A percentile compares a stretch with the other conserved stretches of the same genome.
These are phyloP conservation scores for Spea hammondii DNA, from an alignment of 2,797 vertebrate genomes.

Conservation along the genomic window DNA sequence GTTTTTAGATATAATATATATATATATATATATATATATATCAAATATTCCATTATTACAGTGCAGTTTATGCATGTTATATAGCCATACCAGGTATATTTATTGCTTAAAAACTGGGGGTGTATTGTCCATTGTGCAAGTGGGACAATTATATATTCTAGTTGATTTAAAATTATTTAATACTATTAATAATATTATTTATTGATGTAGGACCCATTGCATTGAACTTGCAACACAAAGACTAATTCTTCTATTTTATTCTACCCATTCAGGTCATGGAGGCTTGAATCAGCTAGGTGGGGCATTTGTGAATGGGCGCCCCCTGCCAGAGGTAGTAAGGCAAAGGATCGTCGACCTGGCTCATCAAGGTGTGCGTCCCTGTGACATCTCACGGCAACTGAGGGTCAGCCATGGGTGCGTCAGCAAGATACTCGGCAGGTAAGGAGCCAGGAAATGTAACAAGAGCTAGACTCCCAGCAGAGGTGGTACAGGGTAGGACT, in stretches of 20 bases:
- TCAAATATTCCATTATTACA: too few species aligned
- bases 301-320: conserved; percentile 90
- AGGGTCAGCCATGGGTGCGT: conserved; percentile 88
- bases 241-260: conserved; percentile 1
- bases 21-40: too few species aligned
- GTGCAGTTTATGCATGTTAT: too few species aligned
- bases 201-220: not conserved
- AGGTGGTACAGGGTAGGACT: not conserved
- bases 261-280: conserved; percentile 80
- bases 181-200: not conserved
- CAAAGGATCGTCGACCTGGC: conserved; percentile 91
- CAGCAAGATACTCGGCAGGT: conserved; percentile 92
- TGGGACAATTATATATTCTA: too few species aligned
- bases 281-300: conserved; percentile 91
- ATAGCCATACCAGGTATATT: too few species aligned
- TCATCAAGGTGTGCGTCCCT: conserved; percentile 86
- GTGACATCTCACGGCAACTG: conserved; percentile 88
- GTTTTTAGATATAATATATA: too few species aligned
- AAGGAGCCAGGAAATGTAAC: conserved; percentile 56
- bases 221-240: not conserved
- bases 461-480: not conserved
- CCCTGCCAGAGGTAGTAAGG: conserved; percentile 87
- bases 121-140: too few species aligned
- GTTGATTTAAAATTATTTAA: too few species aligned
- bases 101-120: too few species aligned